Conservation (phyloP, 2,113 vertebrate genomes). For the Athene noctua region DNA sequence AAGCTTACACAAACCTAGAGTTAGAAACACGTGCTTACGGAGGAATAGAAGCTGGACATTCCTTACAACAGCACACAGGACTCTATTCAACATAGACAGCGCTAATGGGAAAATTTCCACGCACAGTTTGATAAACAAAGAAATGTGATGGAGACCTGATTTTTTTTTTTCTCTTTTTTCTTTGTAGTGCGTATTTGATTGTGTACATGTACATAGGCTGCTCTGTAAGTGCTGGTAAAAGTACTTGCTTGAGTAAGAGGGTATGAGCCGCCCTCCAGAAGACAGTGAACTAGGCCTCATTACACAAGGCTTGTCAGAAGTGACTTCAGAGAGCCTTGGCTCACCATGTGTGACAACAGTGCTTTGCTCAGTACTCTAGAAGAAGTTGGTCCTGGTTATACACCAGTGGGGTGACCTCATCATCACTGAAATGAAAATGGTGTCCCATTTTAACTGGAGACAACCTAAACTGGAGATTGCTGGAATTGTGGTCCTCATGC, state of each 20-base stretch:
- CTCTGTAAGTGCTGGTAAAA: background rate
- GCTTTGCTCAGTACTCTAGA: background rate
- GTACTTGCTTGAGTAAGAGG: background rate
- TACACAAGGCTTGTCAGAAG: background rate
- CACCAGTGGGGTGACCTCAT: background rate
- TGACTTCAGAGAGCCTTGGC: background rate
- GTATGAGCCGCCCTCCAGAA: background rate
- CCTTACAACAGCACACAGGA: background rate
- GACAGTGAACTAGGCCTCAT: background rate
- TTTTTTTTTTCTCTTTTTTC: background rate
- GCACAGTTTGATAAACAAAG: background rate
- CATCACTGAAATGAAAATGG: background rate
- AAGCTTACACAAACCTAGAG: background rate
- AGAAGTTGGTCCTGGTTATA: background rate
- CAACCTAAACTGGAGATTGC: background rate
- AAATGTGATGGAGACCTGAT: background rate
- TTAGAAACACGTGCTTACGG: background rate
- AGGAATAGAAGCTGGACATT: background rate
- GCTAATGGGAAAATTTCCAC: background rate
- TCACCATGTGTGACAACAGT: background rate
- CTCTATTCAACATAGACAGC: accelerated
- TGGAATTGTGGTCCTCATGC: background rate
- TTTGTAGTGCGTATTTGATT: background rate
- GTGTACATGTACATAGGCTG: background rate
- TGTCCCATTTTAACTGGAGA: background rate